Conservation (phyloP, 2,888 invertebrate species). For the Coecobrya sp. region DNA sequence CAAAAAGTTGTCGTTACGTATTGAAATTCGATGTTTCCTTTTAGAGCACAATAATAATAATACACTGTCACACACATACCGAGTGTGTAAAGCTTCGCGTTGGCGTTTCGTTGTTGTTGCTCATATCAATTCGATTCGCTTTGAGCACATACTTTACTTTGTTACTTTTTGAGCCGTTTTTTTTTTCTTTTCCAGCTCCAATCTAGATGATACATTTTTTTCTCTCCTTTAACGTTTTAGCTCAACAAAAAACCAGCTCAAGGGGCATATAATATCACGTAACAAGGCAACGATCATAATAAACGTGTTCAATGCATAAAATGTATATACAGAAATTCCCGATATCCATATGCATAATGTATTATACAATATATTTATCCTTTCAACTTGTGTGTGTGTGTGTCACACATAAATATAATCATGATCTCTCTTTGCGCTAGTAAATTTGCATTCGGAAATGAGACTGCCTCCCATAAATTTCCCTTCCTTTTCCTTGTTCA, state of each 20-base stretch:
- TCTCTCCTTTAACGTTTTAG: neutral
- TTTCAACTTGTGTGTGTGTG: conserved; percentile 62
- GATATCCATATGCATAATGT: neutral
- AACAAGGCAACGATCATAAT: neutral
- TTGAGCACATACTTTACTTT: conserved; percentile 16
- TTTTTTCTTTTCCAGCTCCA: conserved; percentile 14
- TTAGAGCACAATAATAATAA: neutral
- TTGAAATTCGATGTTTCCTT: neutral
- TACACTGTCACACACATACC: neutral
- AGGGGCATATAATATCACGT: neutral
- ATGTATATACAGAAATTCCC: neutral
- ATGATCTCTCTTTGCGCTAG: conserved; percentile 61
- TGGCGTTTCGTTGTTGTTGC: conserved; percentile 16
- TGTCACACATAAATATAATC: conserved; percentile 69
- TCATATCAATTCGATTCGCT: conserved; percentile 31
- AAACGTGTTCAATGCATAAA: neutral
- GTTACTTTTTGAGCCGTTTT: conserved; percentile 34
- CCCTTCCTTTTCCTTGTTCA: conserved; percentile 61
- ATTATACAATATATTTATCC: neutral
- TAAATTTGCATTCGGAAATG: conserved; percentile 81
- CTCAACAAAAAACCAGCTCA: neutral
- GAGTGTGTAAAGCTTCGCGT: neutral
- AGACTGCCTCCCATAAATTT: conserved; percentile 81
- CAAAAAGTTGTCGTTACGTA: neutral
- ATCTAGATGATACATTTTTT: neutral